Conservation (phyloP, 1,140 invertebrate species). For the Camponotus pennsylvanicus region DNA sequence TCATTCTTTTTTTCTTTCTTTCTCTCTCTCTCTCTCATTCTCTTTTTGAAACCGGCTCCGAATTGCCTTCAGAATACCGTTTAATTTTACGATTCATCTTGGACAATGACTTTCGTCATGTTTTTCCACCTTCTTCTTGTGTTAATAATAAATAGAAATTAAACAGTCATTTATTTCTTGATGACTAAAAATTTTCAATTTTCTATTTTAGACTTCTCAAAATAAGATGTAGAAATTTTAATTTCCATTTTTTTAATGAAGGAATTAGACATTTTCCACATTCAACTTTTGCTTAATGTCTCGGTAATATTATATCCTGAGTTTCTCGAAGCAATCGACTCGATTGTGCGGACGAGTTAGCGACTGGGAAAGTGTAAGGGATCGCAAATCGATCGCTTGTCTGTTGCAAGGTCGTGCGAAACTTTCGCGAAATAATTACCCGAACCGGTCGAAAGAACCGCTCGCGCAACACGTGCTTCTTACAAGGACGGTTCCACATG, state of each 20-base stretch:
- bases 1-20: too few relatives aligned
- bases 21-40: background rate
- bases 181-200: background rate
- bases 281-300: background rate
- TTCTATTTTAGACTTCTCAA: background rate
- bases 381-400: conserved; percentile 38
- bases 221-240: background rate
- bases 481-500: conserved; percentile 54
- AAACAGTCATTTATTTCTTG: background rate
- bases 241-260: background rate
- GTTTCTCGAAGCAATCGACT: background rate
- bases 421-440: conserved; percentile 66
- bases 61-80: background rate
- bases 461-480: conserved; percentile 19
- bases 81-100: conserved; percentile 18
- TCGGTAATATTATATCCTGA: too few relatives aligned
- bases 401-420: conserved; percentile 50
- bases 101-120: background rate
- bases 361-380: conserved; percentile 21
- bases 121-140: background rate
- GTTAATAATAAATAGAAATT: background rate
- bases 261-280: too few relatives aligned
- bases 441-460: conserved; percentile 60
- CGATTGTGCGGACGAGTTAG: background rate
- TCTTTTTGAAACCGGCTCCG: background rate